Evolutionary conservation across 2,113 vertebrate genomes (phyloP).

Genomic region (Bostrychus sinensis): DNA sequence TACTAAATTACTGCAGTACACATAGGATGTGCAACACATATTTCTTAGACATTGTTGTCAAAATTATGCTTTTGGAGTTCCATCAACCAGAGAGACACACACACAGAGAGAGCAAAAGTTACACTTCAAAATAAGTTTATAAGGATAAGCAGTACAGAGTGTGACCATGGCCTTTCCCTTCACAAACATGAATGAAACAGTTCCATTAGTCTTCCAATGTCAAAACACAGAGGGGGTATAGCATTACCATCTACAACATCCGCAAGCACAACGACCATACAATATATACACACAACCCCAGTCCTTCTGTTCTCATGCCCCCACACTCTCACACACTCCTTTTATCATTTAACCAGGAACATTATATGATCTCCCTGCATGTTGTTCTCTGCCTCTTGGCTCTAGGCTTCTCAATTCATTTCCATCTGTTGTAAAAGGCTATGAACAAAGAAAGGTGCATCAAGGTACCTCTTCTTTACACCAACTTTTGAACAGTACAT

Average conservation of each 20-base stretch:
- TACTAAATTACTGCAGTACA: no score
- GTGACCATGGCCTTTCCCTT: constrained; percentile 26
- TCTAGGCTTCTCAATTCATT: no score
- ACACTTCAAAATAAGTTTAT: no score
- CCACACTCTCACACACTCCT: constrained; percentile 46
- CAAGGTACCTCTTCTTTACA: no score
- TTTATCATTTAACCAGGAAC: constrained; percentile 66
- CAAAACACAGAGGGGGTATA: constrained; percentile 72
- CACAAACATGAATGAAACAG: constrained; percentile 27
- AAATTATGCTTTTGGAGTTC: no score
- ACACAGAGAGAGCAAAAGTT: no score
- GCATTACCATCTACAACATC: constrained; percentile 61
- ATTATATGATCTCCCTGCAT: constrained; percentile 35
- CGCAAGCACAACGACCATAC: constrained; percentile 52
- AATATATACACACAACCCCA: constrained; percentile 33
- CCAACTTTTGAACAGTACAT: no score
- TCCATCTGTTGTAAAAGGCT: constrained; percentile 17
- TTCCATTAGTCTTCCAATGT: constrained; percentile 69
- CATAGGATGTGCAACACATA: no score
- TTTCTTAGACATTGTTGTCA: no score
- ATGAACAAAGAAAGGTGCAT: no score
- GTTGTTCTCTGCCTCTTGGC: constrained; percentile 24
- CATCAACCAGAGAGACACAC: no score
- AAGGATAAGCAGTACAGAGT: neutral
- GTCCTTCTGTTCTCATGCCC: constrained; percentile 33